Evolutionary conservation across 2,888 invertebrate species (phyloP), one percentile per base, ranked within the genome.

Genomic region (Rhogogaster chlorosoma): DNA sequence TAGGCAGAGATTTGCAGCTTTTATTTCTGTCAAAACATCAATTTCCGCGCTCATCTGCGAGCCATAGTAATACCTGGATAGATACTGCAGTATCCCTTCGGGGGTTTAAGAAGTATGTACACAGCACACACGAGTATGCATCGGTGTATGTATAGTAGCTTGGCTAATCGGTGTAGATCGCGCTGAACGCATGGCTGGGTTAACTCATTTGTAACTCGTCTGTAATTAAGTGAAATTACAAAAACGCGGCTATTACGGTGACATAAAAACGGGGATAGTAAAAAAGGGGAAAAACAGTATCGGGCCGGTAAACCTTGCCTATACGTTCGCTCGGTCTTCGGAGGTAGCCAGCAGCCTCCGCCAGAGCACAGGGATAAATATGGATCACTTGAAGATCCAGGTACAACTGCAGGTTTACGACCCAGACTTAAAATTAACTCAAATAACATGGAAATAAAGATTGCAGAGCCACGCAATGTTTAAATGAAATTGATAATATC

Each of bases 221-320:
- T 49, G 77, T 77, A 77, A 77, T 77, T 77, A 77, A 77, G 77
- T 77, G 77, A 77, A 77, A 77, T 77, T 77, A 77, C 53, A 53
- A 77, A 77, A 77, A 75, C 75, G 75, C 42, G 75, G 75, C 42
- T 45, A 45, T 75, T 75, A 75, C 75, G 45, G 75, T 36, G 45
- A 75, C 45, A 45, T 45, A 75, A 75, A 42, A 45, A 70, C 32
- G 4, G 38, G 10, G 15, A 73, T n/a, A 12, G 42, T 22, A 42
- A 38, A 38, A 73, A 73, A 32, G 18, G 12, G 6, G 32, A 67
- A 67, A 67, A 22, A 12, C 26, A 32, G 32, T 67, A 32, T 67
- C 67, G 67, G 18, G 18, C 67, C 67, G 2, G 32, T 67, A 67
- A 18, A 61, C 61, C 26, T 61, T 26, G 26, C 57, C 22, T 61